phyloP scores from a whole-genome alignment of 1,140 invertebrate species.

The Conopomorpha cramerella region DNA sequence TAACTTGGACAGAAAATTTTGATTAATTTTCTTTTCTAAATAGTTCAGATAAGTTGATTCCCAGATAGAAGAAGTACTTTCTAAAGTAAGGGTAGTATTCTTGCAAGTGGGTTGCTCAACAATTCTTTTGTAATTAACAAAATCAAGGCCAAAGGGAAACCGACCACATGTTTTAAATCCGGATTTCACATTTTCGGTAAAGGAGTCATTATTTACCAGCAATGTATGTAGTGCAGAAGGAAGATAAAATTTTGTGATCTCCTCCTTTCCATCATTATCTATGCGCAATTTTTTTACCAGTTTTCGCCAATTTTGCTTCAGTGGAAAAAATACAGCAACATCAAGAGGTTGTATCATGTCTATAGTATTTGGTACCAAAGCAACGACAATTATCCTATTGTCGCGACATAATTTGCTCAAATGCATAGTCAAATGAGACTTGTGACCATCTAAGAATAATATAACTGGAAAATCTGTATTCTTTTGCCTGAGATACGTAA shows the following conservation, averaged over 20 bases:
- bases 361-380: constrained; percentile 13
- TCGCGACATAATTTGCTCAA: constrained; percentile 7
- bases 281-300: constrained; percentile 7
- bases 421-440: constrained; percentile 10
- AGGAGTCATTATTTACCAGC: constrained; percentile 5
- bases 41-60: constrained; percentile 1
- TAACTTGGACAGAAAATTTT: background rate
- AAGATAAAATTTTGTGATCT: constrained; percentile 17
- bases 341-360: constrained; percentile 20
- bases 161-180: constrained; percentile 5
- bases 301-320: constrained; percentile 6
- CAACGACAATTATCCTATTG: constrained; percentile 8
- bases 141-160: constrained; percentile 2
- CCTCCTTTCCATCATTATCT: constrained; percentile 10
- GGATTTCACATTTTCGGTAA: constrained; percentile 1
- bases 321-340: constrained; percentile 13
- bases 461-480: constrained; percentile 13
- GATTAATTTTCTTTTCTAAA: constrained; percentile 1
- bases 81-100: background rate
- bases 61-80: too few species aligned
- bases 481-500: constrained; percentile 11
- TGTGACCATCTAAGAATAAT: constrained; percentile 17
- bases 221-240: constrained; percentile 12
- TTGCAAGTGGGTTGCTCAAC: constrained; percentile 9
- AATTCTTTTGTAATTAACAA: constrained; percentile 5